These are phyloP conservation scores for Candoia aspera DNA, from an alignment of 2,113 vertebrate genomes.

Conservation along the genomic window DNA sequence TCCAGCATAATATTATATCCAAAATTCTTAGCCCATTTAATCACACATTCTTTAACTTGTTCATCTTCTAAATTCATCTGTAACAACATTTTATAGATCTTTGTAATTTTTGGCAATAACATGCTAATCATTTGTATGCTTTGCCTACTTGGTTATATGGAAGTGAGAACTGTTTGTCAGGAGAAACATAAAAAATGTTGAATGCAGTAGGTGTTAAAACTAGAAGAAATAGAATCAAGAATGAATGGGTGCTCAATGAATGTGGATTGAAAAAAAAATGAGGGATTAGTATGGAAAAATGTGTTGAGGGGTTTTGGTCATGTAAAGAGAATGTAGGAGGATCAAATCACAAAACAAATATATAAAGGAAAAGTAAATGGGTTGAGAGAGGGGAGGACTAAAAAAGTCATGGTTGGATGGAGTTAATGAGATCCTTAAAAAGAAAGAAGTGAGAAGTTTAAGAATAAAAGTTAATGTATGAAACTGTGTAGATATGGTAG, in stretches of 20 bases:
- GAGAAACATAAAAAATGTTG: background rate
- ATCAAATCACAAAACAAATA: background rate
- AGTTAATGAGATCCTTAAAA: background rate
- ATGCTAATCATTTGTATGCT: background rate
- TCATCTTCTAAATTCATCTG: no score
- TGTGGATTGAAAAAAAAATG: background rate
- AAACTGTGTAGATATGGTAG: background rate
- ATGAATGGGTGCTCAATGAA: background rate
- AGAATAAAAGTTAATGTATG: background rate
- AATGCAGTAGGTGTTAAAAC: background rate
- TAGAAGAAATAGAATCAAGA: background rate
- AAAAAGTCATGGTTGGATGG: background rate
- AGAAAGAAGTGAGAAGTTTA: background rate
- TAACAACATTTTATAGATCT: no score
- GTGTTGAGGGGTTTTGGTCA: background rate
- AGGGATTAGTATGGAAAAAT: background rate
- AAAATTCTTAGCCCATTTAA: no score
- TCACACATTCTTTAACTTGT: no score
- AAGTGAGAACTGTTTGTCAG: background rate
- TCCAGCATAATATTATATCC: no score
- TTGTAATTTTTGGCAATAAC: background rate
- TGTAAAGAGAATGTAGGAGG: background rate
- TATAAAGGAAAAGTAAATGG: background rate
- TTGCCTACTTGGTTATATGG: background rate
- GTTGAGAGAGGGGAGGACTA: background rate